phyloP scores from a whole-genome alignment of 2,888 invertebrate genomes.

The Drosophila neotestacea region DNA sequence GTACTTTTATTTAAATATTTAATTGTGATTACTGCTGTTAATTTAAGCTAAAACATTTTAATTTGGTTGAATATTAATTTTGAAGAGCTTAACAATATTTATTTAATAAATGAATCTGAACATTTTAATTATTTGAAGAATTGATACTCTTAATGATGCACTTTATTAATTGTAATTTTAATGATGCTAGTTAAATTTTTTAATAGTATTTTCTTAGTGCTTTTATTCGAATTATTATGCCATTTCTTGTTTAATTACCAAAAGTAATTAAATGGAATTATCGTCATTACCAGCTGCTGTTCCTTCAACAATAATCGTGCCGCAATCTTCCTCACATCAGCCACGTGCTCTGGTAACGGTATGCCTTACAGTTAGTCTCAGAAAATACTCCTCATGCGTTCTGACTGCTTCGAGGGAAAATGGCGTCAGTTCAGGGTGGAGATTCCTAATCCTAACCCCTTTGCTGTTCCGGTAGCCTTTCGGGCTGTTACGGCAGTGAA shows the following conservation, averaged over 20 bases:
- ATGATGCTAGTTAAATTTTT: background rate
- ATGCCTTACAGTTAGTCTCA: constrained; percentile 13
- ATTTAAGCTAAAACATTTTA: too few species aligned
- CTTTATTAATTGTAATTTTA: background rate
- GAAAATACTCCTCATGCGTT: constrained; percentile 15
- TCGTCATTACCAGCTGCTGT: constrained; percentile 5
- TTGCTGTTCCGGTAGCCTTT: constrained; percentile 15
- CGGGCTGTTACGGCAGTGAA: constrained; percentile 44
- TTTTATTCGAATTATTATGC: constrained; percentile 4
- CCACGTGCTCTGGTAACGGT: constrained; percentile 1
- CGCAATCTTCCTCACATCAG: background rate
- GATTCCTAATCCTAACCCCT: background rate
- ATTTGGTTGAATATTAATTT: too few species aligned
- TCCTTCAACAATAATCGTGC: background rate
- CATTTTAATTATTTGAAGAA: too few species aligned
- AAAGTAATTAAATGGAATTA: constrained; percentile 18
- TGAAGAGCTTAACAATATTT: too few species aligned
- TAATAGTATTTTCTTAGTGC: constrained; percentile 1
- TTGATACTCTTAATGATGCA: too few species aligned
- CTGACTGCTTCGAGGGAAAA: constrained; percentile 39
- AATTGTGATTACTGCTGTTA: too few species aligned
- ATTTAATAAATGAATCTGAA: too few species aligned
- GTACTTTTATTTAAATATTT: too few species aligned
- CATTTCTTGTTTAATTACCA: constrained; percentile 13
- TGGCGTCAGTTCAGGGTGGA: constrained; percentile 25